A percentile compares a stretch with the other conserved stretches of the same genome.
These are phyloP conservation scores for Cephus runcator DNA, from an alignment of 2,888 invertebrate species.

Conservation along the genomic window DNA sequence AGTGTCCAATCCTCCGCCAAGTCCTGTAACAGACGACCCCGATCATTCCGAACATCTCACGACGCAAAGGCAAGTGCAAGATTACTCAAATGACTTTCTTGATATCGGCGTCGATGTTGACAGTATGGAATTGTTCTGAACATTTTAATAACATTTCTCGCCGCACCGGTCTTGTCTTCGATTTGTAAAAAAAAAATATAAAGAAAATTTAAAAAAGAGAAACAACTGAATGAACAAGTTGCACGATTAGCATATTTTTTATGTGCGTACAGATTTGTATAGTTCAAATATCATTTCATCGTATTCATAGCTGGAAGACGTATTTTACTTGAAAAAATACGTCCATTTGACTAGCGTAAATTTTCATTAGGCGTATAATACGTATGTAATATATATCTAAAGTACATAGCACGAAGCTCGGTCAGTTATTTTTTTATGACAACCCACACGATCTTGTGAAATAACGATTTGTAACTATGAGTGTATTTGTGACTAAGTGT, in stretches of 20 bases:
- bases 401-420: neutral
- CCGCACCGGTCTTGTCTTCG: neutral
- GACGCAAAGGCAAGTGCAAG: slow-evolving; percentile 57
- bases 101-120: slow-evolving; percentile 76
- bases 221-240: neutral
- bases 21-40: slow-evolving; percentile 79
- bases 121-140: slow-evolving; percentile 78
- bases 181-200: neutral
- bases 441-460: neutral
- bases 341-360: neutral
- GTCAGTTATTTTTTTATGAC: neutral
- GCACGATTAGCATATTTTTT: neutral
- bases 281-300: neutral
- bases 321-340: neutral
- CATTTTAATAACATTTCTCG: neutral
- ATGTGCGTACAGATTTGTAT: neutral
- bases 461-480: neutral
- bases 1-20: slow-evolving; percentile 82
- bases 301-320: neutral
- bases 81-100: slow-evolving; percentile 78
- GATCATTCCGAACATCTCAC: slow-evolving; percentile 57
- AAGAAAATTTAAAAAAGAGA: neutral
- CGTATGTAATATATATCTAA: neutral
- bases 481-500: neutral
- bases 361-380: neutral